Evolutionary conservation across 2,888 invertebrate species (phyloP).

Genomic region (Hypomecis punctinalis): DNA sequence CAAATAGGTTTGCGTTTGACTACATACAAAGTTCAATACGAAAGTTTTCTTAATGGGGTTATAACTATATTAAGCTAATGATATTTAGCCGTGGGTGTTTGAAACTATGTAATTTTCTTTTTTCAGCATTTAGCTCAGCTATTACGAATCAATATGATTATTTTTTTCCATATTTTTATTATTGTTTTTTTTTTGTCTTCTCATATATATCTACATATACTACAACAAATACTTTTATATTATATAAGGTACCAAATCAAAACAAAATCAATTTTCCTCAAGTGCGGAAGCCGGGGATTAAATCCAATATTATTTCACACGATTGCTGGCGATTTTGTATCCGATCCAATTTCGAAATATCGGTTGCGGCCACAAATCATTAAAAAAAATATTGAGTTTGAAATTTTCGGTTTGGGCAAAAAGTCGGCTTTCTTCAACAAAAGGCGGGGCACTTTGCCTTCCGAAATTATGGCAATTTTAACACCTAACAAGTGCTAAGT

Average conservation of each 20-base stretch:
- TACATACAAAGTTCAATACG: too few species aligned
- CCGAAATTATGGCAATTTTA: constrained; percentile 83
- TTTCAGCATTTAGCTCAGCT: too few species aligned
- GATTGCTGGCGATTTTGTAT: constrained; percentile 71
- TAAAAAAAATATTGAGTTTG: constrained; percentile 74
- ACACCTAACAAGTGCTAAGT: constrained; percentile 84
- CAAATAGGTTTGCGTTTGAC: too few species aligned
- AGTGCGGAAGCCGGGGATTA: constrained; percentile 52
- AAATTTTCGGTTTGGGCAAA: constrained; percentile 73
- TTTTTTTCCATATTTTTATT: too few species aligned
- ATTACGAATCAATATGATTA: too few species aligned
- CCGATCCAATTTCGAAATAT: constrained; percentile 80
- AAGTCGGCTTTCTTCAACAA: constrained; percentile 77
- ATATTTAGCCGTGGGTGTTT: too few species aligned
- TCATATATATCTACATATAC: too few species aligned
- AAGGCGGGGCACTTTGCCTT: constrained; percentile 73
- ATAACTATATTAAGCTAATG: too few species aligned
- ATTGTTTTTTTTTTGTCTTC: too few species aligned
- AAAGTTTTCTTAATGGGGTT: too few species aligned
- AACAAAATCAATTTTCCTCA: constrained; percentile 37
- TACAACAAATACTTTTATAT: too few species aligned
- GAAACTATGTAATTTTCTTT: too few species aligned
- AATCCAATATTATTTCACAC: constrained; percentile 74
- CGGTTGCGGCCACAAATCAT: constrained; percentile 80
- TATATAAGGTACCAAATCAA: not conserved